Conservation (phyloP, 2,888 invertebrate genomes). For the Lacanobia oleracea region DNA sequence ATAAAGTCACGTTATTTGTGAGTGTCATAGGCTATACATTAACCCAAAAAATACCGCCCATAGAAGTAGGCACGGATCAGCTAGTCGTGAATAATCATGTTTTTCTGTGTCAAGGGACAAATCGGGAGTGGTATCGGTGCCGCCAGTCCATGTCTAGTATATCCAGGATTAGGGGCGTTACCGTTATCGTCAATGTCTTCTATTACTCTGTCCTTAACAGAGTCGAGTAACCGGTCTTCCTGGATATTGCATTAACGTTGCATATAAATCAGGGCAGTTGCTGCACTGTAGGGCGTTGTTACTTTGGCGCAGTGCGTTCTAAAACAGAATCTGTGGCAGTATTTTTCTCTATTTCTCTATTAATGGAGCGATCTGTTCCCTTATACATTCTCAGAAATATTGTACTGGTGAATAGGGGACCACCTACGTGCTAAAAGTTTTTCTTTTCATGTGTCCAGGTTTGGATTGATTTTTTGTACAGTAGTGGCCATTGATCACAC, state of each 20-base stretch:
- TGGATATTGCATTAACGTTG: background rate
- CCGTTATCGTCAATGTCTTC: background rate
- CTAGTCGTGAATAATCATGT: background rate
- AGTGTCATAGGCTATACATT: too few species aligned
- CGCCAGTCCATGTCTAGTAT: background rate
- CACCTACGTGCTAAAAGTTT: background rate
- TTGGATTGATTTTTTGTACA: conserved; percentile 46
- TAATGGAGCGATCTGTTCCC: background rate
- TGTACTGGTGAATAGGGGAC: background rate
- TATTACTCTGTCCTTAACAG: background rate
- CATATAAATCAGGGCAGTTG: background rate
- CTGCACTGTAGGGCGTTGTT: conserved; percentile 8
- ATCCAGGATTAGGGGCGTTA: background rate
- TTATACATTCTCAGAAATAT: background rate
- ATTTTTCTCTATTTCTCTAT: background rate
- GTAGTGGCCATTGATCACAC: conserved; percentile 46
- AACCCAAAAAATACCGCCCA: too few species aligned
- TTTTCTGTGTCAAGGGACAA: background rate
- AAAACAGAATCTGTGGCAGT: background rate
- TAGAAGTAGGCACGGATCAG: too few species aligned
- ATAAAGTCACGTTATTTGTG: too few species aligned
- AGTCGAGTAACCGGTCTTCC: background rate
- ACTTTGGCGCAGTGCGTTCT: conserved; percentile 18
- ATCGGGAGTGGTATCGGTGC: background rate
- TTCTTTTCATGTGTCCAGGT: conserved; percentile 5